Base-by-base conservation (phyloP, 2,797 vertebrate species). In the Scyliorhinus canicula region DNA sequence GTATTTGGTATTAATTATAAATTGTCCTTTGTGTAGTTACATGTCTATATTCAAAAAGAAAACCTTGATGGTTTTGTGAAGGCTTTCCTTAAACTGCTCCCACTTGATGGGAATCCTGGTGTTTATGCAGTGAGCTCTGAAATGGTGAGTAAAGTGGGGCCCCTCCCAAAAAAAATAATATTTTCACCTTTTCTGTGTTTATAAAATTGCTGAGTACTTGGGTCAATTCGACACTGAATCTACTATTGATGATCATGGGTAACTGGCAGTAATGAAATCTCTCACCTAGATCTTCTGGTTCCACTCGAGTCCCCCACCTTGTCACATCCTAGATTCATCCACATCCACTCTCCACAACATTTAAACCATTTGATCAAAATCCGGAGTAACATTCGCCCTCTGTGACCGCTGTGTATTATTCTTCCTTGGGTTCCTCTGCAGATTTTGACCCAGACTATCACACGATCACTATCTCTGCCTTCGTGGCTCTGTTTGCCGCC, bases 71-170 rank as follows among this genome's bases (percentile, higher is more conserved):
- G 97, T n/a, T 98, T 98, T 95, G 95, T 98, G 95, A 97, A 97
- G 28, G 98, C 97, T 0, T 95, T 95, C 7, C 71, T 95, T 65
- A 97, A 96, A 95, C 69, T 95, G 31, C 95, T 95, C 0, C 95
- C 95, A 0, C 95, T 96, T 4, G 95, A 65, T 0, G 95, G 96
- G 93, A 97, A 97, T 96, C 97, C 97, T 4, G 96, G 97, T 11
- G 96, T 98, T 95, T 98, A 97, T 95, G 97, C 98, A 4, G 26
- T 98, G 95, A 97, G 97, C 96, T 98, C 98, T 93, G 98, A 98
- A 96, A 97, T 96, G 97, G 98, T 98, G 96, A 96, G 93, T 40
- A 44, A 44, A 93, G 57, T 1, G 28, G 7, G 6, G 16, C 5
- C 19, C 5, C 40, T 14, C 14, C n/a, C n/a, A n/a, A n/a, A n/a